Conservation (phyloP, 1,140 invertebrate species). For the Drosophila rhopaloa region DNA sequence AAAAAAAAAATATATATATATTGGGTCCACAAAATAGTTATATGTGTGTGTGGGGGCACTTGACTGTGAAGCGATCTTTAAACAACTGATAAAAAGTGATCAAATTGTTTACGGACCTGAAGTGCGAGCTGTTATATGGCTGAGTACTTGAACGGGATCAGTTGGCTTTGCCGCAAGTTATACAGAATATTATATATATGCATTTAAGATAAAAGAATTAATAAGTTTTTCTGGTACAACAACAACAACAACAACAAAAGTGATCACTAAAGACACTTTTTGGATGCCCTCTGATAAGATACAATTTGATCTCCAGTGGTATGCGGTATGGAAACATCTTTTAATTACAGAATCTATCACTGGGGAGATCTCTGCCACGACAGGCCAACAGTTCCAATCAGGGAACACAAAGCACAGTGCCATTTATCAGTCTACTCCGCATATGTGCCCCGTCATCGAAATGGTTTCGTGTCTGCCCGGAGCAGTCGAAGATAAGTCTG, state of each 20-base stretch:
- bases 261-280: background rate
- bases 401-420: slow-evolving; percentile 5
- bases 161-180: too few species aligned
- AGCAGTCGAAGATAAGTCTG: slow-evolving; percentile 13
- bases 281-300: slow-evolving; percentile 19
- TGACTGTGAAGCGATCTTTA: slow-evolving; percentile 17
- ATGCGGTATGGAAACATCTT: slow-evolving; percentile 9
- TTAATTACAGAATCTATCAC: slow-evolving; percentile 20
- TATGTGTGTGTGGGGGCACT: background rate
- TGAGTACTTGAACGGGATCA: slow-evolving; percentile 5
- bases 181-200: too few species aligned
- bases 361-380: background rate
- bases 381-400: slow-evolving; percentile 9
- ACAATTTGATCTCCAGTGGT: slow-evolving; percentile 1
- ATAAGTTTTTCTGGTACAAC: too few species aligned
- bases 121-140: slow-evolving; percentile 3
- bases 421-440: slow-evolving; percentile 7
- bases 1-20: background rate
- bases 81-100: slow-evolving; percentile 14
- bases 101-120: slow-evolving; percentile 11
- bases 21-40: background rate
- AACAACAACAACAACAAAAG: background rate
- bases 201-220: too few species aligned
- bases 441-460: slow-evolving; percentile 24
- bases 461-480: slow-evolving; percentile 10